Conservation (phyloP, 2,888 invertebrate species). For the Byasa hedistus region DNA sequence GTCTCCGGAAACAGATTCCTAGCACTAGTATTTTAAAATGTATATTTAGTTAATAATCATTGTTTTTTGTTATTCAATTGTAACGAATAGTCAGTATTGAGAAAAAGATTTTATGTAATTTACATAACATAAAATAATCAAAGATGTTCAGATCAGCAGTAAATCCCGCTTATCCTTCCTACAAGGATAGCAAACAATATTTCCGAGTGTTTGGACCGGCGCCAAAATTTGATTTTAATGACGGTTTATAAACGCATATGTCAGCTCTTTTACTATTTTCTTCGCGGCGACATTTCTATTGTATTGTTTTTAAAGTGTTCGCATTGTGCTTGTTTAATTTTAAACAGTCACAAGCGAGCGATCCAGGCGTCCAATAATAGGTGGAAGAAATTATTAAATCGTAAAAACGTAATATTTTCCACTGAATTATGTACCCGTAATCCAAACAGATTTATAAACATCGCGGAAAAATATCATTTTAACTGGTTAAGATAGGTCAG, state of each 20-base stretch:
- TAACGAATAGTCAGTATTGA: too few relatives aligned
- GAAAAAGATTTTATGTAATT: too few relatives aligned
- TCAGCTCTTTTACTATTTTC: constrained; percentile 55
- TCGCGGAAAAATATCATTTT: constrained; percentile 6
- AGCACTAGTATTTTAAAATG: not conserved
- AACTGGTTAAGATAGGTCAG: constrained; percentile 18
- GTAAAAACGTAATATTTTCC: constrained; percentile 14
- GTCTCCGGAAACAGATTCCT: not conserved
- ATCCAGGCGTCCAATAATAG: constrained; percentile 14
- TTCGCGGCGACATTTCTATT: constrained; percentile 36
- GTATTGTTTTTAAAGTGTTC: constrained; percentile 34
- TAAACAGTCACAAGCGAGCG: constrained; percentile 11
- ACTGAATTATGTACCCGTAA: constrained; percentile 11
- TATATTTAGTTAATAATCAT: not conserved
- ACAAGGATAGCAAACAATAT: constrained; percentile 70
- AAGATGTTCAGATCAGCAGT: constrained; percentile 44
- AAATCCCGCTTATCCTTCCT: constrained; percentile 52
- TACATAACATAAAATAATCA: constrained; percentile 45
- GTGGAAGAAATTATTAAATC: constrained; percentile 8
- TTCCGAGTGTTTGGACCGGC: constrained; percentile 60
- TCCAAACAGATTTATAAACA: not conserved
- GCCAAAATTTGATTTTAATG: constrained; percentile 78
- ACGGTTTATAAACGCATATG: constrained; percentile 71
- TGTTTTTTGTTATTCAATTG: too few relatives aligned
- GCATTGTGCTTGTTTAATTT: constrained; percentile 27